Conservation (phyloP, 2,888 invertebrate genomes). For the Stratiomys singularior region DNA sequence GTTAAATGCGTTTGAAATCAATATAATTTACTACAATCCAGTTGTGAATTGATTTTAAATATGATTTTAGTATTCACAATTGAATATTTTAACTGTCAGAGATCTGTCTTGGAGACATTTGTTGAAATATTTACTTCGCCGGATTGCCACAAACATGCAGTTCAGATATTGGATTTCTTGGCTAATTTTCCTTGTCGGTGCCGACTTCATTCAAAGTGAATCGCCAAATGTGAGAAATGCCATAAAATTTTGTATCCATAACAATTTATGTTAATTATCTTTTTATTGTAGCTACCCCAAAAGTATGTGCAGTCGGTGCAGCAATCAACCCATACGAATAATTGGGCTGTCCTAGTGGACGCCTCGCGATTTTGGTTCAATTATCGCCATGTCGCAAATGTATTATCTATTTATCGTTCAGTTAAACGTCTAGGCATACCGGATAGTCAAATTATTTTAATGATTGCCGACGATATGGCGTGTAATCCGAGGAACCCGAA, state of each 20-base stretch:
- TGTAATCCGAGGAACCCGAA: conserved; percentile 98
- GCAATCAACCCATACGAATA: conserved; percentile 83
- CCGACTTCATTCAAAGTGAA: neutral
- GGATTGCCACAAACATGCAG: too few species aligned
- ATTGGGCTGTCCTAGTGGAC: conserved; percentile 99
- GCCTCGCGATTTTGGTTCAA: conserved; percentile 99
- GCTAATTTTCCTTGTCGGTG: neutral
- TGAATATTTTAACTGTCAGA: too few species aligned
- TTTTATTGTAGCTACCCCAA: conserved; percentile 57
- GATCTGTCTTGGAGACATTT: too few species aligned
- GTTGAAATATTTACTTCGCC: too few species aligned
- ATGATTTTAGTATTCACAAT: too few species aligned
- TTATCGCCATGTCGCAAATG: conserved; percentile 99
- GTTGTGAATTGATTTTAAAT: too few species aligned
- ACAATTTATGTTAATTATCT: neutral
- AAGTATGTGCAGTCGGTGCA: conserved; percentile 61
- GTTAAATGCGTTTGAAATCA: too few species aligned
- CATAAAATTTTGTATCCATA: neutral
- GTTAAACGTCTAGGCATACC: conserved; percentile 99
- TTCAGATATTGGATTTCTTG: too few species aligned
- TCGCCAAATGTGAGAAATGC: neutral
- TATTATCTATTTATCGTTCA: conserved; percentile 96
- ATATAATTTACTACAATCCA: too few species aligned
- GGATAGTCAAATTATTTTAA: conserved; percentile 97
- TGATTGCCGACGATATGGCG: conserved; percentile 99